Conservation (phyloP, 2,888 invertebrate genomes). For the Nysson spinosus region DNA sequence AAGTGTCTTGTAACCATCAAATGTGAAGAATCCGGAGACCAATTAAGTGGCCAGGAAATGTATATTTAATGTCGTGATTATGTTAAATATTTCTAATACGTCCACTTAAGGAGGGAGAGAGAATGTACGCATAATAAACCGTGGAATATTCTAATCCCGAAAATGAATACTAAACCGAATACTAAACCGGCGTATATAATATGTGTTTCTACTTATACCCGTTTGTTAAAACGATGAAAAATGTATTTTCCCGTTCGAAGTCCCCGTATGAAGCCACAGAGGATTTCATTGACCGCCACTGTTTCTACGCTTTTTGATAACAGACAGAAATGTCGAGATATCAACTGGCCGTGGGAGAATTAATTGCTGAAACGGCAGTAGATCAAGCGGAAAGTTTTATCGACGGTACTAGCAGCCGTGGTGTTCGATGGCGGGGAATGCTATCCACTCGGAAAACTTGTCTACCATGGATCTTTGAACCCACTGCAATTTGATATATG, state of each 20-base stretch:
- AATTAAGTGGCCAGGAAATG: too few species aligned
- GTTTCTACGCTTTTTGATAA: conserved; percentile 46
- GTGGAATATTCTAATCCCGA: too few species aligned
- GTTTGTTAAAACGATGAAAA: conserved; percentile 41
- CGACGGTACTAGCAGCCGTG: conserved; percentile 16
- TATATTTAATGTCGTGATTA: too few species aligned
- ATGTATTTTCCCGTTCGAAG: conserved; percentile 34
- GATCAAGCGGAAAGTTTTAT: conserved; percentile 53
- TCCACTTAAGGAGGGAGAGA: too few species aligned
- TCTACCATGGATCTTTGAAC: conserved; percentile 29
- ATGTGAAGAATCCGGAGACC: too few species aligned
- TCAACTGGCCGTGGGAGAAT: conserved; percentile 39
- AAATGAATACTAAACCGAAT: too few species aligned
- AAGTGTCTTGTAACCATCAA: too few species aligned
- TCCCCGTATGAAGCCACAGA: conserved; percentile 19
- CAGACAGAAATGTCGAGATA: conserved; percentile 33
- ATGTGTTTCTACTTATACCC: neutral
- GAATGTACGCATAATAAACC: too few species aligned
- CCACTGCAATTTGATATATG: conserved; percentile 10
- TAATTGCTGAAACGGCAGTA: conserved; percentile 50
- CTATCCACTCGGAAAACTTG: conserved; percentile 26
- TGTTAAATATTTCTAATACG: too few species aligned
- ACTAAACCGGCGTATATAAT: neutral
- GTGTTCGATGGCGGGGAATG: conserved; percentile 7
- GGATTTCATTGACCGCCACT: conserved; percentile 36